Percentiles rank a stretch among this genome's conserved stretches.
Conservation (phyloP, 2,797 vertebrate genomes). For the Dendrocincla fuliginosa region DNA sequence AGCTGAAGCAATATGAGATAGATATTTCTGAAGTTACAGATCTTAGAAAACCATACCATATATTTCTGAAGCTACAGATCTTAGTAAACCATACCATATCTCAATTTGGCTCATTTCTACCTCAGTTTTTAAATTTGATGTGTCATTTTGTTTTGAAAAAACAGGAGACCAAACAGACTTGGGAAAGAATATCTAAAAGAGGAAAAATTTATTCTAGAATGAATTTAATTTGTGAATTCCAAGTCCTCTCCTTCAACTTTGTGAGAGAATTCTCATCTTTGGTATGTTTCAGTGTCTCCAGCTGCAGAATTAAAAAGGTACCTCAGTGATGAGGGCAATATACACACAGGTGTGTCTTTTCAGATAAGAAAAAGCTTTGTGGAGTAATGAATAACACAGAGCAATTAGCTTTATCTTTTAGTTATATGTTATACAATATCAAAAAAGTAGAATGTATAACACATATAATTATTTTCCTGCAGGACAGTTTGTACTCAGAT, state of each 20-base stretch:
- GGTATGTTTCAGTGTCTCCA: not conserved
- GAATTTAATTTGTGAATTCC: not conserved
- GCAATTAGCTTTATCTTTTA: not conserved
- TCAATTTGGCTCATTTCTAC: not conserved
- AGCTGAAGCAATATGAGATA: not conserved
- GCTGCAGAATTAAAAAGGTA: not conserved
- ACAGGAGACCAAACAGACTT: not conserved
- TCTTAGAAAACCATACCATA: not conserved
- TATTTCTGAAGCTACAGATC: not conserved
- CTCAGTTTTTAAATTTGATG: not conserved
- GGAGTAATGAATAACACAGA: not conserved
- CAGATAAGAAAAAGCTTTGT: not conserved
- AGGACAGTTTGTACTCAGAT: not conserved
- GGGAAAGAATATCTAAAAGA: not conserved
- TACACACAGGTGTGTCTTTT: not conserved
- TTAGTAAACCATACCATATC: not conserved
- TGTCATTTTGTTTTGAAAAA: not conserved
- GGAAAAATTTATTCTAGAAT: not conserved
- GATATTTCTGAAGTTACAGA: not conserved
- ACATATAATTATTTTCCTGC: not conserved
- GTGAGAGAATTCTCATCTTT: not conserved
- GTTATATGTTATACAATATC: not conserved
- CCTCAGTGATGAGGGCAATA: not conserved
- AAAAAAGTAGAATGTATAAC: not conserved
- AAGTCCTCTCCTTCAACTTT: not conserved